These are phyloP conservation scores for Exocentrus adspersus DNA, from an alignment of 2,888 invertebrate genomes.

Conservation along the genomic window DNA sequence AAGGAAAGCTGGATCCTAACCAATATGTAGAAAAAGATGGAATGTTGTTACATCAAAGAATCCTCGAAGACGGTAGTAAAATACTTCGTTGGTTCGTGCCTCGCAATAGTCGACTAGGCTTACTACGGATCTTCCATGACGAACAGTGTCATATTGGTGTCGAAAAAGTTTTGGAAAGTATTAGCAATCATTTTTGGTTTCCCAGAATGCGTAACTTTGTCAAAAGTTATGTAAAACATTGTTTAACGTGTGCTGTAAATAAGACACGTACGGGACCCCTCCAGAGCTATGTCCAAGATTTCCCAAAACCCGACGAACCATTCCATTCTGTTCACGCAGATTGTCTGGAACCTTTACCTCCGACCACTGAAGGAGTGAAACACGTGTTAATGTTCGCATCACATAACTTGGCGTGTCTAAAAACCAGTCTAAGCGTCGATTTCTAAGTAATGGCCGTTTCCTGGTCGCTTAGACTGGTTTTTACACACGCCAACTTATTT, in stretches of 20 bases:
- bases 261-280: slow-evolving; percentile 44
- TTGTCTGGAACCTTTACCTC: too few species aligned
- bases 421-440: too few species aligned
- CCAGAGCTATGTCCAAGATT: slow-evolving; percentile 33
- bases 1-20: slow-evolving; percentile 14
- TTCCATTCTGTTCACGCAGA: too few species aligned
- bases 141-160: slow-evolving; percentile 43
- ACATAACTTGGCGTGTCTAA: too few species aligned
- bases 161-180: slow-evolving; percentile 44
- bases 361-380: too few species aligned
- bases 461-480: slow-evolving; percentile 37
- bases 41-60: slow-evolving; percentile 35
- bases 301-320: slow-evolving; percentile 34
- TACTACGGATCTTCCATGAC: slow-evolving; percentile 47
- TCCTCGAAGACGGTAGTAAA: slow-evolving; percentile 32
- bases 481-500: slow-evolving; percentile 27
- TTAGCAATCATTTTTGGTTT: slow-evolving; percentile 48
- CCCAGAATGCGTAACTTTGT: slow-evolving; percentile 45
- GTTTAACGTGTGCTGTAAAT: slow-evolving; percentile 46
- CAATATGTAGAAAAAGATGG: slow-evolving; percentile 43
- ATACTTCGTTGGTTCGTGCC: slow-evolving; percentile 40
- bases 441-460: too few species aligned
- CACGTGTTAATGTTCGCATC: too few species aligned
- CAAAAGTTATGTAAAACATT: slow-evolving; percentile 46
- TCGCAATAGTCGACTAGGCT: slow-evolving; percentile 39